Conservation (phyloP, 2,113 vertebrate genomes). For the Dromiciops gliroides region DNA sequence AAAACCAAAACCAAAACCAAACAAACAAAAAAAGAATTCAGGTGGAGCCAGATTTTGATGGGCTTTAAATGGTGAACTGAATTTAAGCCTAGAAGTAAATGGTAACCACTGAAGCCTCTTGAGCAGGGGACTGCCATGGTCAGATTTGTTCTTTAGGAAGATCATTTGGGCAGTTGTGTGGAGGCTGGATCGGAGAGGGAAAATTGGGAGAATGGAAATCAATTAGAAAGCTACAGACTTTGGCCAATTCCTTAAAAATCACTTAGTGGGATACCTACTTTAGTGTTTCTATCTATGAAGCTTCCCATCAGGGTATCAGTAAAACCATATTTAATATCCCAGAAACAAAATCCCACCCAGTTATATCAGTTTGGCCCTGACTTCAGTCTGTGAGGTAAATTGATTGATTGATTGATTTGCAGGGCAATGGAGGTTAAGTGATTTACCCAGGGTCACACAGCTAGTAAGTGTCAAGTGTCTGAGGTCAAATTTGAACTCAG, state of each 20-base stretch:
- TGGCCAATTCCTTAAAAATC: not conserved
- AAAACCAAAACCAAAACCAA: no score
- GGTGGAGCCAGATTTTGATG: not conserved
- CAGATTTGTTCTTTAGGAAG: not conserved
- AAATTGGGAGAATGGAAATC: not conserved
- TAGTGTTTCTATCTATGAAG: not conserved
- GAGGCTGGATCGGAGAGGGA: not conserved
- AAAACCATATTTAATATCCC: not conserved
- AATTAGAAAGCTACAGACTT: not conserved
- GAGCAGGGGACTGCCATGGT: not conserved
- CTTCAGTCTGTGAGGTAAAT: not conserved
- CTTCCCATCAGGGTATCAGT: not conserved
- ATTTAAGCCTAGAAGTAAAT: not conserved
- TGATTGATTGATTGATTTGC: no score
- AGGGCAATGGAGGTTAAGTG: no score
- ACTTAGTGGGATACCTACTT: not conserved
- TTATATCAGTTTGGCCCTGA: not conserved
- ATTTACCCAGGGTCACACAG: no score
- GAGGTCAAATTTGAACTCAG: no score
- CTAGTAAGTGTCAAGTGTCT: no score
- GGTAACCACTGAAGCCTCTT: not conserved
- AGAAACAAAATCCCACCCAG: not conserved
- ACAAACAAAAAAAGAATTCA: no score
- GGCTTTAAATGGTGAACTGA: not conserved
- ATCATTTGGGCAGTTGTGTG: not conserved